Evolutionary conservation across 2,113 vertebrate genomes (phyloP).

Genomic region (Orientallactaga bullata): DNA sequence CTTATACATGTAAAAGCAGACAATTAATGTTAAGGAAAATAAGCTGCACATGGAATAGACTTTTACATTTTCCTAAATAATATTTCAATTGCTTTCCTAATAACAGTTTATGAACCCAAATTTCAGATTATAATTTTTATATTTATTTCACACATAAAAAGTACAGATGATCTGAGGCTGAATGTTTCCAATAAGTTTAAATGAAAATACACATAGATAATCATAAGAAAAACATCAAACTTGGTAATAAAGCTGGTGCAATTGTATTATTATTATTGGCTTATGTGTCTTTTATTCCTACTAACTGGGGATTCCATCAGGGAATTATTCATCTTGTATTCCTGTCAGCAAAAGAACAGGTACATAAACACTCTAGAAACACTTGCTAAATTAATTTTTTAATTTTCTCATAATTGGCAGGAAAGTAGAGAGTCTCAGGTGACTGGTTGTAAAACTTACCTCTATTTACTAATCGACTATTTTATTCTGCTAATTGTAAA

Average conservation of each 20-base stretch:
- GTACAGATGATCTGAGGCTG: neutral
- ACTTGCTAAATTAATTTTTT: constrained; percentile 61
- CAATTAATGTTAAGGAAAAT: constrained; percentile 80
- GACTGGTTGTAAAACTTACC: constrained; percentile 14
- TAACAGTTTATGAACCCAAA: constrained; percentile 78
- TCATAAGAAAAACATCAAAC: constrained; percentile 4
- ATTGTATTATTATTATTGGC: neutral
- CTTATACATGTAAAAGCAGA: constrained; percentile 83
- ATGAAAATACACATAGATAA: constrained; percentile 58
- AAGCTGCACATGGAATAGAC: constrained; percentile 79
- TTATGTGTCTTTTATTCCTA: neutral
- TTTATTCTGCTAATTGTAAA: constrained; percentile 44
- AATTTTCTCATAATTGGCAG: constrained; percentile 59
- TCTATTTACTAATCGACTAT: constrained; percentile 9
- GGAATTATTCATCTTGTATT: constrained; percentile 18
- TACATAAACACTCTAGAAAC: constrained; percentile 48
- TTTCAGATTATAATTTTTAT: constrained; percentile 69
- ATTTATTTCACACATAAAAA: neutral
- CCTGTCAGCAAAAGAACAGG: constrained; percentile 28
- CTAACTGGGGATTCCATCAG: constrained; percentile 32
- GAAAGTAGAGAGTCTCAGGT: constrained; percentile 41
- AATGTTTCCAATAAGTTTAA: constrained; percentile 21
- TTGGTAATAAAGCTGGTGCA: constrained; percentile 29
- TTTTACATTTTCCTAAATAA: constrained; percentile 78
- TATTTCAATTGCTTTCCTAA: constrained; percentile 71